A percentile compares a stretch with the other conserved stretches of the same genome.
Evolutionary conservation across 2,797 vertebrate species (phyloP).

Genomic region (Sylvilagus floridanus): DNA sequence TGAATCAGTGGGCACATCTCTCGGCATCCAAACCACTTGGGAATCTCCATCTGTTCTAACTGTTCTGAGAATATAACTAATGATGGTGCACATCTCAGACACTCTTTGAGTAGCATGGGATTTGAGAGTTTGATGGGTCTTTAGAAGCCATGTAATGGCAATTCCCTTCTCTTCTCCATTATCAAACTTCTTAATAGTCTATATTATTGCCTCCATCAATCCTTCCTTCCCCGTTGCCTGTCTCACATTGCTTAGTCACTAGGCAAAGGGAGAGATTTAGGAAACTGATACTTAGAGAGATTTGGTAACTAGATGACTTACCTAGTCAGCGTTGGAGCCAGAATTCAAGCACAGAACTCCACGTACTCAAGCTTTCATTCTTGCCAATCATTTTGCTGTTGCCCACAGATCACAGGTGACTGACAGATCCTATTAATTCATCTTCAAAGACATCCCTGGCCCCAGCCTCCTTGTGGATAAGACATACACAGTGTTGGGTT

Average conservation of each 20-base stretch:
- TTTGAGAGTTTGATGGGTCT: background rate
- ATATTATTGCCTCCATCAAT: too few relatives aligned
- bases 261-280: background rate
- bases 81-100: background rate
- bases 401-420: background rate
- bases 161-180: background rate
- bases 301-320: background rate
- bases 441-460: background rate
- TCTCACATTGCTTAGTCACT: background rate
- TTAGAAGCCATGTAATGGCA: background rate
- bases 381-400: background rate
- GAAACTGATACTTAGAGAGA: background rate
- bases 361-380: background rate
- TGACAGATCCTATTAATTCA: background rate
- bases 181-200: background rate
- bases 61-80: background rate
- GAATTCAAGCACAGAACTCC: background rate
- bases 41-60: background rate
- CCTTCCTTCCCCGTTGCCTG: background rate
- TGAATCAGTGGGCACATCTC: background rate
- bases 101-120: background rate
- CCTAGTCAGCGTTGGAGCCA: background rate
- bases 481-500: background rate
- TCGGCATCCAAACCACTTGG: background rate
- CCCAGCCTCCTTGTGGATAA: background rate